phyloP scores from a whole-genome alignment of 2,888 invertebrate genomes.

The Candidula unifasciata region DNA sequence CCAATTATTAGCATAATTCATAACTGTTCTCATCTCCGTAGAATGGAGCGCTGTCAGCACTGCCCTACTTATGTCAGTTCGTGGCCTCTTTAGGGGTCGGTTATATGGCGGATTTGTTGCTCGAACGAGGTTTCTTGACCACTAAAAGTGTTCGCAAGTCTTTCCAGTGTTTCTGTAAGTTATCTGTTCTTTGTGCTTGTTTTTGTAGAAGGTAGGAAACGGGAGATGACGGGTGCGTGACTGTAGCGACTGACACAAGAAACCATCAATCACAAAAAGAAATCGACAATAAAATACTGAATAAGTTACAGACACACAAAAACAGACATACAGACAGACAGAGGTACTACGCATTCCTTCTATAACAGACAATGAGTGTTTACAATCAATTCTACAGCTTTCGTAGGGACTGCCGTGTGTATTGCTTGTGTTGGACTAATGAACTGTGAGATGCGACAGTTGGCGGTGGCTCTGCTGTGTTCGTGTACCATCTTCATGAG shows the following conservation, averaged over 20 bases:
- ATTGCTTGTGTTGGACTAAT: constrained; percentile 66
- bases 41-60: constrained; percentile 59
- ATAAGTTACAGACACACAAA: too few relatives aligned
- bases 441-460: constrained; percentile 61
- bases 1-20: too few relatives aligned
- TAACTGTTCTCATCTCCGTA: constrained; percentile 24
- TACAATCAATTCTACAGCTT: constrained; percentile 58
- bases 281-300: too few relatives aligned
- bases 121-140: constrained; percentile 30
- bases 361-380: neutral
- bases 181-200: neutral
- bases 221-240: too few relatives aligned
- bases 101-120: constrained; percentile 48
- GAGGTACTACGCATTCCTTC: neutral
- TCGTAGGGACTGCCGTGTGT: constrained; percentile 63
- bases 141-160: constrained; percentile 66
- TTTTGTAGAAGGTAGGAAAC: too few relatives aligned
- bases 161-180: constrained; percentile 65
- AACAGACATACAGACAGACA: too few relatives aligned
- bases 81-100: constrained; percentile 59
- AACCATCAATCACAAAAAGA: too few relatives aligned
- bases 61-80: constrained; percentile 64
- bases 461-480: constrained; percentile 68
- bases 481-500: constrained; percentile 66
- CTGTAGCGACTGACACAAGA: too few relatives aligned